These are phyloP conservation scores for Notospermus geniculatus DNA, from an alignment of 1,140 invertebrate species.

Conservation along the genomic window DNA sequence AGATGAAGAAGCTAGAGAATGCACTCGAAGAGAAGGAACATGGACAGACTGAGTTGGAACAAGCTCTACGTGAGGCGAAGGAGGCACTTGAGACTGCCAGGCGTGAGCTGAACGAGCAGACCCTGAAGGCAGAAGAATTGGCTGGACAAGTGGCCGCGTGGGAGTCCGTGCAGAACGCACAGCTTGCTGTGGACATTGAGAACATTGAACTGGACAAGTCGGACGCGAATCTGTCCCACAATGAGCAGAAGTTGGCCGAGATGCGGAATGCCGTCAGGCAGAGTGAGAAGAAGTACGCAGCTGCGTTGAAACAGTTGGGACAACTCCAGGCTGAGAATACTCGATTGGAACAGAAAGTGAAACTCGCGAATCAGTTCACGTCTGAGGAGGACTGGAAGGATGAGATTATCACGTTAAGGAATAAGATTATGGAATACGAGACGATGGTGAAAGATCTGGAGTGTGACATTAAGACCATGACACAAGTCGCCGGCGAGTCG, in stretches of 20 bases:
- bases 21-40: constrained; percentile 72
- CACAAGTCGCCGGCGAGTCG: constrained; percentile 73
- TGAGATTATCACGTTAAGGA: constrained; percentile 67
- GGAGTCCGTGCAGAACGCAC: neutral
- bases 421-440: constrained; percentile 64
- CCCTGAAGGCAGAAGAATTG: constrained; percentile 69
- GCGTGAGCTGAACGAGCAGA: constrained; percentile 72
- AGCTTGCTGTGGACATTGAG: constrained; percentile 5
- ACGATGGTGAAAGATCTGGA: constrained; percentile 73
- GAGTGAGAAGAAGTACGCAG: constrained; percentile 47
- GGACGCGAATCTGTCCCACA: neutral
- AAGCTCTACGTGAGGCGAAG: constrained; percentile 75
- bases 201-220: constrained; percentile 9
- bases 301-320: constrained; percentile 43
- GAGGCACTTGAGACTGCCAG: constrained; percentile 74
- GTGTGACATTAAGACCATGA: constrained; percentile 71
- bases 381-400: constrained; percentile 36
- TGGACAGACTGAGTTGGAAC: constrained; percentile 46
- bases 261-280: constrained; percentile 14
- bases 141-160: constrained; percentile 68
- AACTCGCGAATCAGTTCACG: neutral
- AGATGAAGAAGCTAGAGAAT: constrained; percentile 90
- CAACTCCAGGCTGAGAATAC: constrained; percentile 40
- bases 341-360: constrained; percentile 7
- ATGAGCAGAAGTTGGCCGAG: neutral